Evolutionary conservation across 2,888 invertebrate species (phyloP), one percentile per base, ranked within the genome.

Genomic region (Thereva unica): DNA sequence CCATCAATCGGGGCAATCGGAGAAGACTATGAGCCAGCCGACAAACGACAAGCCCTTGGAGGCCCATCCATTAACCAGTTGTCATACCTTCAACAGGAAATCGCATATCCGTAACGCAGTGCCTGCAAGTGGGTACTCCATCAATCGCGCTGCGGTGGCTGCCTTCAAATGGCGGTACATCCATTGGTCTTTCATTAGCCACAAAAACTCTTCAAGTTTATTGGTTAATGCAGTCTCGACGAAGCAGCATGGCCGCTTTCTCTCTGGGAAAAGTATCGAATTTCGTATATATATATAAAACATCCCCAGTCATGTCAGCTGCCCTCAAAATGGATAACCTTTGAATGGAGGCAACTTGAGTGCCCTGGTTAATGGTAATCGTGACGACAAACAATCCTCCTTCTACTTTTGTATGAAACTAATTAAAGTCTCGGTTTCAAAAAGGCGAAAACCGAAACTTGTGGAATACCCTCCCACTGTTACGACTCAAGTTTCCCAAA

Each of bases 1-100:
- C 57, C 67, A 57, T 44, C 57, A 45, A 64, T 59, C 44, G 49
- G 59, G 42, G 59, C 47, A 49, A 59, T 47, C 40, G 59, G 42
- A 59, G 37, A 49, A 38, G 47, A 47, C 47, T 23, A 35, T 37
- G 40, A 59, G 23, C 23, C 23, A 59, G 59, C 59, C 59, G 59
- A 59, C 59, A 59, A 59, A 47, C 59, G 59, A 59, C 59, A 59
- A 47, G 45, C 59, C 59, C 49, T 49, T 59, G 38, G 59, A 12
- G 47, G 44, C 35, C 10, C 35, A 44, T 34, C 44, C 3, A 9
- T 34, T 35, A 52, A 52, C 52, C 23, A 52, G 52, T 10, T 35
- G 52, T 10, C 45, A 57, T 35, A 38, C 47, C 59, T 47, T 59
- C 59, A 47, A 49, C 59, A 59, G 59, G 59, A 49, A 59, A 49